Base-by-base conservation (phyloP, 2,888 invertebrate genomes). In the Drosophila demipolita region DNA sequence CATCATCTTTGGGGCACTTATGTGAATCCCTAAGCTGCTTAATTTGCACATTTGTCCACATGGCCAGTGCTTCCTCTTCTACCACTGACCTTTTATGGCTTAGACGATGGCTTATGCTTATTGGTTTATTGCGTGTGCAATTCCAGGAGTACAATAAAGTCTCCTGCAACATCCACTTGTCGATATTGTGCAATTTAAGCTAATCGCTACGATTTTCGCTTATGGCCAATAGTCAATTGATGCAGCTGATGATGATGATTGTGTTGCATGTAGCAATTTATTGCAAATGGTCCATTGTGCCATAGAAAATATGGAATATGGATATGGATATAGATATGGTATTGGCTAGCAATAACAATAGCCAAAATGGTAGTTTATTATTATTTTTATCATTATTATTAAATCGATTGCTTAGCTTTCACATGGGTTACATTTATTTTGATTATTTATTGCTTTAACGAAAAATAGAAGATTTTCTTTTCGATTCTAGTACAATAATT, bases 1-100 rank as follows among this genome's bases (percentile, higher is more conserved):
- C 87, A 84, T 66, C 90, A 91, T 82, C 83, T 91, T 65, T 91
- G 91, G 91, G 82, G 87, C 80, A 91, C 87, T 85, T 91, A 91
- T 87, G 91, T 90, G 82, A 91, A 90, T 89, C 90, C 91, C 71
- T 91, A 91, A 91, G 81, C 83, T 76, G 77, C 87, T 86, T 86
- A 71, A 85, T 88, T 81, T 83, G 84, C 69, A 69, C 80, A 85
- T 77, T 80, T 75, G 70, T 74, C 67, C 70, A 50, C 58, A 61
- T 64, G 63, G 63, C 61, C 61, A 38, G 23, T 20, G 12, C 53
- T 54, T 11, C 49, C 15, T 20, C 29, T n/a, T 9, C 12, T 35
- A 40, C 55, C 65, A 53, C 55, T 58, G 75, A 73, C 68, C 84
- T 76, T 85, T 85, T 79, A 73, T 69, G 75, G 75, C 63, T 73